phyloP scores from a whole-genome alignment of 2,888 invertebrate genomes.

The Fissipunctia ypsillon region DNA sequence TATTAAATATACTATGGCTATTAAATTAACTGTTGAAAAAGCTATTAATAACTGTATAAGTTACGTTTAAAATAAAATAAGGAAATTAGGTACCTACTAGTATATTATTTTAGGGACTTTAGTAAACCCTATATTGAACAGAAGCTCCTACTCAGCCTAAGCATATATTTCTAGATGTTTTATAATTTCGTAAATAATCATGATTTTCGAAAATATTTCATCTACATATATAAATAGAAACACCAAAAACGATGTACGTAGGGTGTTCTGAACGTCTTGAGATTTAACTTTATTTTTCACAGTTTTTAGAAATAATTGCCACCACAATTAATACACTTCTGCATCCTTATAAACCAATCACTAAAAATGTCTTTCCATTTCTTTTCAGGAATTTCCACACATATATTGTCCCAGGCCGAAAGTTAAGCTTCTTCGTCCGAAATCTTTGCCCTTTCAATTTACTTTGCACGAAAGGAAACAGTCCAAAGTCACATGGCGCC shows the following conservation, averaged over 20 bases:
- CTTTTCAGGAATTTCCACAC: too few relatives aligned
- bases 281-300: too few relatives aligned
- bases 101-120: background rate
- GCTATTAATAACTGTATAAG: background rate
- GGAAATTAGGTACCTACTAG: background rate
- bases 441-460: too few relatives aligned
- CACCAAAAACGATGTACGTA: background rate
- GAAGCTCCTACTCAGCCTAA: background rate
- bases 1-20: constrained; percentile 37
- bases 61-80: background rate
- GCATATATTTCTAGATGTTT: background rate
- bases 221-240: background rate
- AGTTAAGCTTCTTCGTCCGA: too few relatives aligned
- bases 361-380: too few relatives aligned
- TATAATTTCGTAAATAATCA: background rate
- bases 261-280: too few relatives aligned
- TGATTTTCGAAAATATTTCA: background rate
- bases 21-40: constrained; percentile 28
- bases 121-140: background rate
- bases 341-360: too few relatives aligned
- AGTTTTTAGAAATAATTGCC: too few relatives aligned
- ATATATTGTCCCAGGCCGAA: too few relatives aligned
- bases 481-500: too few relatives aligned
- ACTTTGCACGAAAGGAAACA: too few relatives aligned
- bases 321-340: too few relatives aligned